Evolutionary conservation across 2,888 invertebrate species (phyloP), one percentile per base, ranked within the genome.

Genomic region (Theretra japonica): DNA sequence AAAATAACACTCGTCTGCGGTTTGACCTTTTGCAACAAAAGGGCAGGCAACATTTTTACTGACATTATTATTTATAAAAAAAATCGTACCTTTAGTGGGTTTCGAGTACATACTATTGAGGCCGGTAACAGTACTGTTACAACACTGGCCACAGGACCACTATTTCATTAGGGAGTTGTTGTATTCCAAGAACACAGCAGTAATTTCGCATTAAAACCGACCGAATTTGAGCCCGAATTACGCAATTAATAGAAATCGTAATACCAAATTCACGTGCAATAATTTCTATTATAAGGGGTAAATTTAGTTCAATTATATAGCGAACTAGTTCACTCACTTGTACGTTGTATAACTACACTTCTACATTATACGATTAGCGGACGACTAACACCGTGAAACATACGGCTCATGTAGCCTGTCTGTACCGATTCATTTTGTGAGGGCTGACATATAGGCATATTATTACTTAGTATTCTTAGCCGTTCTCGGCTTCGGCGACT

Each of bases 301-400:
- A 60, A 28, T 53, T 53, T 53, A n/a, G 59, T 25, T 59, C 25
- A 30, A 60, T 33, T 30, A n/a, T 30, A 53, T n/a, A 30, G 7
- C 15, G 30, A 60, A 8, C 30, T 15, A 8, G 60, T 19, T 53
- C n/a, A 60, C 8, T 60, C 30, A n/a, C n/a, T 60, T 60, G 19
- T 33, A 7, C 33, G n/a, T 33, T 60, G 60, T 60, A 6, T 60
- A 25, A 33, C 60, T 60, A 59, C 28, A 19, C 17, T 25, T 58
- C 25, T 58, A 59, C 59, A 60, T 60, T 33, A 60, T 60, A 17
- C 30, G 30, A 60, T 30, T 33, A 60, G 30, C 30, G 60, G 59
- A 59, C 59, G 59, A 19, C 7, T 30, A 25, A 30, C 7, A 28
- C 30, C 11, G 60, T 41, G 60, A 33, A 60, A 60, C 30, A 33